Evolutionary conservation across 92 coral and sea anemone species (phyloP).

Genomic region (Epizoanthus ramosus): DNA sequence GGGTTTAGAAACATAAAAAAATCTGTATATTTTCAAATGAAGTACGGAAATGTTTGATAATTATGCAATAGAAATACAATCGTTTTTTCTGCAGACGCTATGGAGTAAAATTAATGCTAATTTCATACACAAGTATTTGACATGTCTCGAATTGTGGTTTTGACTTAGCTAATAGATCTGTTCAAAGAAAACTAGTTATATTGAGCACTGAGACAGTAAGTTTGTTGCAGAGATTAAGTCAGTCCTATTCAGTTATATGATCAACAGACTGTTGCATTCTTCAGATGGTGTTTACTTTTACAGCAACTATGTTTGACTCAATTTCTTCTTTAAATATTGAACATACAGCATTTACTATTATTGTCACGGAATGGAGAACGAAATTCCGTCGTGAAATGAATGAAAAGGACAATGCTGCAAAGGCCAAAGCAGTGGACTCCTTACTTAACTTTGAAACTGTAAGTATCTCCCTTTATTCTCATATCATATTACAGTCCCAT

Average conservation of each 20-base stretch:
- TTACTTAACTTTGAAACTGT: slow-evolving; percentile 98
- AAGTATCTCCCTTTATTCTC: slow-evolving; percentile 36
- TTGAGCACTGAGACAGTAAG: too few relatives aligned
- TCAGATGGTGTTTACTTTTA: neutral
- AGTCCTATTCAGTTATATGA: neutral
- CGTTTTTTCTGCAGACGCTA: too few relatives aligned
- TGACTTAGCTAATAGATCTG: too few relatives aligned
- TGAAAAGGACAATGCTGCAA: slow-evolving; percentile 88
- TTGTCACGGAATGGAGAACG: slow-evolving; percentile 96
- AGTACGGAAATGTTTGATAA: too few relatives aligned
- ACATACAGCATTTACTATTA: slow-evolving; percentile 63
- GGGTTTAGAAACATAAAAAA: too few relatives aligned
- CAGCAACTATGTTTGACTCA: neutral
- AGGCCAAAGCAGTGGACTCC: slow-evolving; percentile 97
- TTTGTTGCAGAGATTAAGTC: too few relatives aligned
- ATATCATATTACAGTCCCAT: neutral
- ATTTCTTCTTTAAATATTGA: neutral
- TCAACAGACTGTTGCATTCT: neutral
- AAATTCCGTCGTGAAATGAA: slow-evolving; percentile 93
- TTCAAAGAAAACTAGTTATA: too few relatives aligned
- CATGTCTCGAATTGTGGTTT: too few relatives aligned
- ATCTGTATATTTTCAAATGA: too few relatives aligned
- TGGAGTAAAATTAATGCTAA: too few relatives aligned
- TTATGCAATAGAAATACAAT: too few relatives aligned
- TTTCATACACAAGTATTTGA: too few relatives aligned